Conservation (phyloP, 2,888 invertebrate species). For the Parelbella ahira region DNA sequence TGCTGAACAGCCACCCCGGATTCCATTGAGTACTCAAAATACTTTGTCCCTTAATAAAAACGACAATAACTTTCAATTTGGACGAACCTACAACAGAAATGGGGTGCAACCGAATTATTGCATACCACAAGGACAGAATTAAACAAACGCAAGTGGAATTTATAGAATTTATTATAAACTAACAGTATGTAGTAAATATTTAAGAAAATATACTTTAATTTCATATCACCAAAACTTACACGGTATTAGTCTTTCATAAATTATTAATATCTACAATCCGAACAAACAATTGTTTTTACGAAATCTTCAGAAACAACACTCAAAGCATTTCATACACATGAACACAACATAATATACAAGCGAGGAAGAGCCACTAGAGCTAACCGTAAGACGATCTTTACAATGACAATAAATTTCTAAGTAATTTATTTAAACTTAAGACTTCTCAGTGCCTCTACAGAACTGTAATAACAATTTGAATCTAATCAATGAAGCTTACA, state of each 20-base stretch:
- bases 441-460: slow-evolving; percentile 25
- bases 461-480: slow-evolving; percentile 13
- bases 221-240: slow-evolving; percentile 26
- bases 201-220: slow-evolving; percentile 54
- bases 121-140: slow-evolving; percentile 28
- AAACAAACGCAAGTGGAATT: slow-evolving; percentile 35
- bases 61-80: slow-evolving; percentile 34
- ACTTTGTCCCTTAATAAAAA: slow-evolving; percentile 41
- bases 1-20: slow-evolving; percentile 39
- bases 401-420: too few relatives aligned
- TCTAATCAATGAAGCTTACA: slow-evolving; percentile 23
- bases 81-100: slow-evolving; percentile 29
- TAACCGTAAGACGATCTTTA: too few relatives aligned
- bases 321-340: too few relatives aligned
- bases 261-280: slow-evolving; percentile 53
- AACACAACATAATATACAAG: too few relatives aligned
- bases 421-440: not conserved
- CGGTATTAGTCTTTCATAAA: slow-evolving; percentile 43
- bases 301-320: not conserved
- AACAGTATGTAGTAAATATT: slow-evolving; percentile 57
- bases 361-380: too few relatives aligned
- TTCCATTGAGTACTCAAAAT: slow-evolving; percentile 43
- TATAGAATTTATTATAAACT: slow-evolving; percentile 62
- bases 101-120: slow-evolving; percentile 3
- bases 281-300: slow-evolving; percentile 32